Conservation (phyloP, 2,797 vertebrate species). For the Parauchenoglanis punctatus region DNA sequence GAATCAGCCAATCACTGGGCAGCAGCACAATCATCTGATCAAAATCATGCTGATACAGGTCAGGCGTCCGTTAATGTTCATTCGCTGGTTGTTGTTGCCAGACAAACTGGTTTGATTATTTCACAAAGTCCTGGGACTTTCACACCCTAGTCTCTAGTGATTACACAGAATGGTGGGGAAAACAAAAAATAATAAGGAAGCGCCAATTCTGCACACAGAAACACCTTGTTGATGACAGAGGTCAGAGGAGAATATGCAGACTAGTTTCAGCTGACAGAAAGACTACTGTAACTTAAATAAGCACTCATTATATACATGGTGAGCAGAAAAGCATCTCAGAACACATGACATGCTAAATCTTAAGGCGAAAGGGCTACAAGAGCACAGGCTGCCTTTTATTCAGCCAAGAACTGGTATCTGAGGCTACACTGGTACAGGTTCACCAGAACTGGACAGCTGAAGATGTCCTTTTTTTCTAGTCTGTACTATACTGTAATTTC, state of each 20-base stretch:
- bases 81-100: not conserved
- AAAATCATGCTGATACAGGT: not conserved
- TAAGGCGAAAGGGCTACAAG: not conserved
- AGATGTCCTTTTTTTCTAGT: not conserved
- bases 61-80: not conserved
- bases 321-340: not conserved
- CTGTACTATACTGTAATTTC: not conserved
- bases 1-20: not conserved
- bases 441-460: not conserved
- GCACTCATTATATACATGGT: not conserved
- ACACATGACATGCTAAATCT: not conserved
- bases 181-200: not conserved
- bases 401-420: not conserved
- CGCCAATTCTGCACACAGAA: not conserved
- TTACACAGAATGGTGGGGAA: not conserved
- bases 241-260: not conserved
- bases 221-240: not conserved
- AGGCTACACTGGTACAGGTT: not conserved
- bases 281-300: not conserved
- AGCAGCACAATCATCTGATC: not conserved
- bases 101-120: not conserved
- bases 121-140: not conserved
- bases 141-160: not conserved
- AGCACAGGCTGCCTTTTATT: not conserved
- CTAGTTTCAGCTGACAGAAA: not conserved